Evolutionary conservation across 2,113 vertebrate genomes (phyloP), one percentile per base, ranked within the genome.

Genomic region (Tachuris rubrigastra): DNA sequence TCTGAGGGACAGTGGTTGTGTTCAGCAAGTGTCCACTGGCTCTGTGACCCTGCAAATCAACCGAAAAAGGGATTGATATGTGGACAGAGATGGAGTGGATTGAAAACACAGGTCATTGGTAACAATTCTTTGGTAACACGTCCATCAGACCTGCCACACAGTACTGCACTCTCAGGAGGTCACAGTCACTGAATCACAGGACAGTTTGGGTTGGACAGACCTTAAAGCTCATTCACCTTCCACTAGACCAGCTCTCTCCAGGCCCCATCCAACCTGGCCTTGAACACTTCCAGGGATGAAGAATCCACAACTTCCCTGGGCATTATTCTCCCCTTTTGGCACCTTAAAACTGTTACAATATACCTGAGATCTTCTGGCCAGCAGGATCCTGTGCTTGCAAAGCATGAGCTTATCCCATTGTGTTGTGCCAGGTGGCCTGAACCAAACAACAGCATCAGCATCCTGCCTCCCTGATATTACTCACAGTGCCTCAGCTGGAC

Each of bases 51-150:
- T 56, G n/a, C 24, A 52, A 39, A 53, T 19, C 27, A 63, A 12
- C 24, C 20, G 8, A 9, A 33, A 49, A 33, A 23, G 10, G 56
- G 44, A 13, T 69, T 72, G 47, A 8, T n/a, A 9, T 24, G 35
- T 6, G 17, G n/a, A 49, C 14, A 85, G 19, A 0, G 0, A 12
- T 20, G 24, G 67, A 9, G 12, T 25, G 35, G 28, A 3, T 42
- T 55, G 27, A 74, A 91, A 85, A 6, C 23, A 28, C 25, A 69
- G 33, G 46, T 24, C 12, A 62, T 8, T 16, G 23, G 25, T 75
- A 65, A n/a, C 12, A 68, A 12, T 13, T 44, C 39, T 19, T 49
- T 21, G 10, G 17, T 4, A 50, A 23, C 8, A 59, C 11, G 46
- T 25, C 27, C 16, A 35, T 25, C 31, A 81, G 17, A 53, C 10